Conservation (phyloP, 2,888 invertebrate genomes). For the Toxonevra muliebris region DNA sequence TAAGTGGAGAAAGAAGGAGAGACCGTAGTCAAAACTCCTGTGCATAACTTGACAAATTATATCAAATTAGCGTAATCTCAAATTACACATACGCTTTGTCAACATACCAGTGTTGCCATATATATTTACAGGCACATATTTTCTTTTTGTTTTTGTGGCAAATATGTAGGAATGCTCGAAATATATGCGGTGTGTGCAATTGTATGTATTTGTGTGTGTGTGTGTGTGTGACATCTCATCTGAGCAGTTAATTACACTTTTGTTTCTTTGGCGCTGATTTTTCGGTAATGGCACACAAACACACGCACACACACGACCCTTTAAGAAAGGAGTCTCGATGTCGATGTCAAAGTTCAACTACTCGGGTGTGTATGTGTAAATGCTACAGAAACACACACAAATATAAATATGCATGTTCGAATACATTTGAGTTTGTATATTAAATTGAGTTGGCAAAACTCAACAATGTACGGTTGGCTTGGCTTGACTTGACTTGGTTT, state of each 20-base stretch:
- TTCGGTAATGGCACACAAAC: constrained; percentile 12
- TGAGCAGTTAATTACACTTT: constrained; percentile 38
- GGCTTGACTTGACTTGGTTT: not conserved
- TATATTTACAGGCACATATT: not conserved
- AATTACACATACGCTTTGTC: constrained; percentile 7
- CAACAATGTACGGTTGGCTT: not conserved
- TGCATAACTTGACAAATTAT: constrained; percentile 39
- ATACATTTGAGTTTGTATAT: not conserved
- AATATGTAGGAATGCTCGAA: not conserved
- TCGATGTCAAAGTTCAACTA: constrained; percentile 22
- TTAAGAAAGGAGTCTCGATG: not conserved
- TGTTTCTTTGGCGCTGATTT: constrained; percentile 30
- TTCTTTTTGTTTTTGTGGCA: not conserved
- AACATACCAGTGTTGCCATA: not conserved
- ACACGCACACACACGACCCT: constrained; percentile 7
- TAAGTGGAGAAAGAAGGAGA: too few relatives aligned
- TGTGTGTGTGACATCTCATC: constrained; percentile 29
- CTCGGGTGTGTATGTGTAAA: not conserved
- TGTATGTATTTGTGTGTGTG: not conserved
- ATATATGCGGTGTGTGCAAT: not conserved
- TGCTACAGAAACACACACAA: not conserved
- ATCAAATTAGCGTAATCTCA: constrained; percentile 42
- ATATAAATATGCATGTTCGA: too few relatives aligned
- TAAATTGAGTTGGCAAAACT: not conserved
- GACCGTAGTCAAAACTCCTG: too few relatives aligned